Percentiles rank a stretch among this genome's conserved stretches.
Conservation (phyloP, 2,888 invertebrate genomes). For the Nemurella pictetii region DNA sequence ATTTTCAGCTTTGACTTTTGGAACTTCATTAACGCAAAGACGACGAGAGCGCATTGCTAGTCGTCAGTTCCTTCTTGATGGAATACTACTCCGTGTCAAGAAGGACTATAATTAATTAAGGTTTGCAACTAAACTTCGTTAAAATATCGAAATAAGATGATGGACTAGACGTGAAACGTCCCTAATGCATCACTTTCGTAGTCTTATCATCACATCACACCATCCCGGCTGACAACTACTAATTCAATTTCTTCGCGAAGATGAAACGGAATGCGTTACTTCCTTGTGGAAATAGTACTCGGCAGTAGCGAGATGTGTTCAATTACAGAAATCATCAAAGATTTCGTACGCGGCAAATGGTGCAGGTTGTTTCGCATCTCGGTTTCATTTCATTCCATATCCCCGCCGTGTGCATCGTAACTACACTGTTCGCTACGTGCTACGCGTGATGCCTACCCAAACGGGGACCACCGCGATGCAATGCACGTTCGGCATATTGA, state of each 20-base stretch:
- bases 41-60: background rate
- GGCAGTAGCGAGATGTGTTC: background rate
- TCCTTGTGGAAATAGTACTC: background rate
- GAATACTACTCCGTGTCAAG: background rate
- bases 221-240: background rate
- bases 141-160: slow-evolving; percentile 12
- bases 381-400: background rate
- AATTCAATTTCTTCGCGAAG: slow-evolving; percentile 19
- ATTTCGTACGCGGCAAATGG: background rate
- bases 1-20: background rate
- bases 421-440: too few species aligned
- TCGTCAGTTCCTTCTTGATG: background rate
- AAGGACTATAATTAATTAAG: slow-evolving; percentile 25
- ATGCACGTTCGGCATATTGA: background rate
- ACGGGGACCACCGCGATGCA: background rate
- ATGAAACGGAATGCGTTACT: slow-evolving; percentile 16
- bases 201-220: background rate
- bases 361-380: background rate
- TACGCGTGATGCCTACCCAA: background rate
- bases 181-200: slow-evolving; percentile 11
- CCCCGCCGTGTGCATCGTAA: too few species aligned
- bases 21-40: slow-evolving; percentile 19
- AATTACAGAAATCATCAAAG: background rate
- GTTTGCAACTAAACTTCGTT: slow-evolving; percentile 23
- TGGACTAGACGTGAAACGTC: slow-evolving; percentile 16